These are phyloP conservation scores for Syritta pipiens DNA, from an alignment of 2,888 invertebrate genomes.

Conservation along the genomic window DNA sequence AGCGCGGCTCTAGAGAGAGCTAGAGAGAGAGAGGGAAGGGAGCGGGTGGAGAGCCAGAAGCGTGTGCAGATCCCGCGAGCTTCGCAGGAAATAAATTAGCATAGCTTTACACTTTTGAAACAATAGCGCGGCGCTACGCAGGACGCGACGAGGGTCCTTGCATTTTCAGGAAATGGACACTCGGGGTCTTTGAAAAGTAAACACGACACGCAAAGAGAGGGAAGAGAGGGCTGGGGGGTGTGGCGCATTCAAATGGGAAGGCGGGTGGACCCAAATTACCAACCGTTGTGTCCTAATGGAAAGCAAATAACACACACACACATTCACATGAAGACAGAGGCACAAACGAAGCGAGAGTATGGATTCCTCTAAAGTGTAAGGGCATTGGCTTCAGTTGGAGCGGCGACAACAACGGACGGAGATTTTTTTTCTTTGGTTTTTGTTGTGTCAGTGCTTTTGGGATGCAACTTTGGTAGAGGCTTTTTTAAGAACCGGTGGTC, in stretches of 20 bases:
- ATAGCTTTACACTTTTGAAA: constrained; percentile 44
- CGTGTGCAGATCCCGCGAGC: constrained; percentile 35
- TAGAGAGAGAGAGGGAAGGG: too few species aligned
- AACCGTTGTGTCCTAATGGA: constrained; percentile 33
- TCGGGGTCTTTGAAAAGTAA: constrained; percentile 6
- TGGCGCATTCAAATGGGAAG: not conserved
- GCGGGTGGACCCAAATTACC: constrained; percentile 30
- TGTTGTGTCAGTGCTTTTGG: too few species aligned
- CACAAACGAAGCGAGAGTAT: too few species aligned
- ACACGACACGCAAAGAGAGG: not conserved
- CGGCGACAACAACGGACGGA: too few species aligned
- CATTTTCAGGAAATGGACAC: constrained; percentile 9
- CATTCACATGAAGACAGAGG: too few species aligned
- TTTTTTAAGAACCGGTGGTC: too few species aligned
- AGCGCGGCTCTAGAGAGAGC: too few species aligned
- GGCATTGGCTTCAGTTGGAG: too few species aligned
- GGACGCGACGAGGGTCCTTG: not conserved
- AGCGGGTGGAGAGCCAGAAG: not conserved
- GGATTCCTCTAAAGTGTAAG: too few species aligned
- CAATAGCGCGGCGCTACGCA: constrained; percentile 25
- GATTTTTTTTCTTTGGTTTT: too few species aligned
- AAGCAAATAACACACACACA: constrained; percentile 27
- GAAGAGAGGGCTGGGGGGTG: not conserved
- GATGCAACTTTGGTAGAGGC: too few species aligned
- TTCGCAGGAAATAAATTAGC: constrained; percentile 61